Evolutionary conservation across 2,113 vertebrate species (phyloP).

Genomic region (Elgaria multicarinata): DNA sequence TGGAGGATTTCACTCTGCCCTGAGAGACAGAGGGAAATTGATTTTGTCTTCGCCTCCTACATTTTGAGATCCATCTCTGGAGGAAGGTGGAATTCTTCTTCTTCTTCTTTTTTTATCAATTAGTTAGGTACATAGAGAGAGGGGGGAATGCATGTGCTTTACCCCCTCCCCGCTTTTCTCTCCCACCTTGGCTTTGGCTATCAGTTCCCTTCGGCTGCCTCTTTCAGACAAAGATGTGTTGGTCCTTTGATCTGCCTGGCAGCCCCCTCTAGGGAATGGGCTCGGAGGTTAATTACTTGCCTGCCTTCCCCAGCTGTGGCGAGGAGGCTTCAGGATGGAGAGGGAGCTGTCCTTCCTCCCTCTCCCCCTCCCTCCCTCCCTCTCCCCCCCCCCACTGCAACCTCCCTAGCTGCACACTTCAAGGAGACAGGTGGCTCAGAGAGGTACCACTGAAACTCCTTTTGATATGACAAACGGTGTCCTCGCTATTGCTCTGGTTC

Average conservation of each 20-base stretch:
- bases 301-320: conserved; percentile 66
- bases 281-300: conserved; percentile 78
- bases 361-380: conserved; percentile 26
- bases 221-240: conserved; percentile 76
- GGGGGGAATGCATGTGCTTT: conserved; percentile 5
- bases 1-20: background rate
- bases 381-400: conserved; percentile 39
- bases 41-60: conserved; percentile 57
- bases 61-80: conserved; percentile 64
- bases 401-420: conserved; percentile 64
- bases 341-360: conserved; percentile 56
- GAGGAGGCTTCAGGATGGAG: conserved; percentile 59
- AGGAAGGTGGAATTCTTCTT: conserved; percentile 45
- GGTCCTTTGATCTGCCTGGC: conserved; percentile 79
- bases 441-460: conserved; percentile 73
- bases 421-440: conserved; percentile 73
- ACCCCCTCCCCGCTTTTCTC: conserved; percentile 13
- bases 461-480: conserved; percentile 78
- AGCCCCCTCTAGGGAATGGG: conserved; percentile 72
- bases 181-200: conserved; percentile 66
- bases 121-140: conserved; percentile 60
- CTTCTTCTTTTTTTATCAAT: conserved; percentile 63
- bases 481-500: conserved; percentile 74
- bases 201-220: conserved; percentile 61
- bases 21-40: conserved; percentile 9